A percentile compares a stretch with the other conserved stretches of the same genome.
phyloP scores from a whole-genome alignment of 2,113 vertebrate species.

The Dissostichus mawsoni region DNA sequence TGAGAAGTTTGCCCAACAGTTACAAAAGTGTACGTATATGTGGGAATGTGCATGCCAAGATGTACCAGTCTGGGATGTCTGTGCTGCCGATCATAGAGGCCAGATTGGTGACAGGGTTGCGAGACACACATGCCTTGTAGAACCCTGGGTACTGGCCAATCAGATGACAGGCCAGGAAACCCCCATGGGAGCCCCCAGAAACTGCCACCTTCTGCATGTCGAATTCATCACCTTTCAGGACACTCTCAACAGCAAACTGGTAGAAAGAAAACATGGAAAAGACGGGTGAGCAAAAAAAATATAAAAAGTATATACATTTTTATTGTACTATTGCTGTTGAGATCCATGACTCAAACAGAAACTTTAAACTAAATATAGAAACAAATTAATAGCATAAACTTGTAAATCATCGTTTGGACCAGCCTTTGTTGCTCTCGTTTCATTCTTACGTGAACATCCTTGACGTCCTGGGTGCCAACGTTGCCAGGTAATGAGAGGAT shows the following conservation, averaged over 20 bases:
- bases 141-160: constrained; percentile 93
- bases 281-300: background rate
- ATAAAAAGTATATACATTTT: no score
- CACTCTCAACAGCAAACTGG: constrained; percentile 90
- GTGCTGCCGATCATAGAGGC: constrained; percentile 91
- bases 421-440: background rate
- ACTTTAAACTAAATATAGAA: background rate
- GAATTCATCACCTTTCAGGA: constrained; percentile 84
- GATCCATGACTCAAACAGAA: constrained; percentile 6
- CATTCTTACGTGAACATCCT: constrained; percentile 91
- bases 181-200: constrained; percentile 92
- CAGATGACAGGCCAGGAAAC: constrained; percentile 95
- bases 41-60: background rate
- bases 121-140: constrained; percentile 89
- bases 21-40: background rate
- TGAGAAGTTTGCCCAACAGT: background rate
- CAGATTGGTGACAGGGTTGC: constrained; percentile 94
- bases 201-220: constrained; percentile 86
- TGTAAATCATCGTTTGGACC: no score
- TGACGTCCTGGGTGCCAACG: constrained; percentile 92
- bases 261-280: background rate
- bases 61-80: constrained; percentile 96
- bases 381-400: background rate
- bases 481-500: constrained; percentile 91
- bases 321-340: background rate